Conservation (phyloP, 2,113 vertebrate species). For the Menidia beryllina region DNA sequence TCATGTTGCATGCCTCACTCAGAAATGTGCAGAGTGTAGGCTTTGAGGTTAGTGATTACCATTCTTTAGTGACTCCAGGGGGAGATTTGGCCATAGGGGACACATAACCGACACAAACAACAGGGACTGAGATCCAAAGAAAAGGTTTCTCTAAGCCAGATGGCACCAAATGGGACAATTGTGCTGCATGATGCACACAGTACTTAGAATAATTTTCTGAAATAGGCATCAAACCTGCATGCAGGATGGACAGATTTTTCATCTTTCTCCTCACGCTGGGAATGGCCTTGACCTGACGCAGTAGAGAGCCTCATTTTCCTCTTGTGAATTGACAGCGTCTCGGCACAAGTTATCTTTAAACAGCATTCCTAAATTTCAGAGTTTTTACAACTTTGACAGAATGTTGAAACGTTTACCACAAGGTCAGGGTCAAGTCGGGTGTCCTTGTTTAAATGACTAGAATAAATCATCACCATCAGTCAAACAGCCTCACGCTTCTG, state of each 20-base stretch:
- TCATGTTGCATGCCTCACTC: neutral
- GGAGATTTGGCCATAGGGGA: conserved; percentile 1
- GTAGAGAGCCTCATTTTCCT: neutral
- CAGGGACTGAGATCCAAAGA: neutral
- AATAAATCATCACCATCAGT: neutral
- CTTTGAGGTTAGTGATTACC: conserved; percentile 23
- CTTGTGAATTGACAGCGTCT: neutral
- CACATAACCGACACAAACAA: conserved; percentile 11
- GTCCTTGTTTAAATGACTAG: neutral
- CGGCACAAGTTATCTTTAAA: neutral
- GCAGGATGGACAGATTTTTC: neutral
- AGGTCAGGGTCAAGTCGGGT: neutral
- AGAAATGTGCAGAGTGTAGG: conserved; percentile 12
- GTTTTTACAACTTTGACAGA: neutral
- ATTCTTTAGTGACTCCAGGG: conserved; percentile 22
- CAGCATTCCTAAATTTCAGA: neutral
- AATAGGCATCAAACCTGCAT: neutral
- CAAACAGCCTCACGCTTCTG: neutral
- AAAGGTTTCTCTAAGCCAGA: conserved; percentile 6
- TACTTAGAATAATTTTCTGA: neutral
- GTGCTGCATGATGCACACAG: neutral
- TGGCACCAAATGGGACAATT: neutral
- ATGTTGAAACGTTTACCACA: neutral
- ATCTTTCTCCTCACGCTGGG: neutral
- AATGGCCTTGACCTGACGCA: neutral